Base-by-base conservation (phyloP, 2,113 vertebrate species). In the Chionis minor region DNA sequence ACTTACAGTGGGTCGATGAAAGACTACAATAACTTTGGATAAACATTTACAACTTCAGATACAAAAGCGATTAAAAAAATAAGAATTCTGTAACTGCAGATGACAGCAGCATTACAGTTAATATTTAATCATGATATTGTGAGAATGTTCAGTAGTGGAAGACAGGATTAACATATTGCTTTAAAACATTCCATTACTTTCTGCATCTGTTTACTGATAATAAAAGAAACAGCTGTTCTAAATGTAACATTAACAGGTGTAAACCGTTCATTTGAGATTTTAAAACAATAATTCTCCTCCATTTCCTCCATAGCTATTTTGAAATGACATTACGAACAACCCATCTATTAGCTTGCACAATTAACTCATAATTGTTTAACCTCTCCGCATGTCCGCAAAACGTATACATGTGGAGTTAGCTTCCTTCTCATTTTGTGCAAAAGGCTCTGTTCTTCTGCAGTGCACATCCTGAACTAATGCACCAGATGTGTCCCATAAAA, bases 141-240 rank as follows among this genome's bases (percentile, higher is more conserved):
- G 97, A 98, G 97, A 98, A 97, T 94, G 96, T 97, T 98, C 97
- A 97, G 97, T 97, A 98, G 97, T 96, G 97, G 97, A 97, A 97
- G 95, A 94, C 74, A 96, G 98, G 98, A 98, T 98, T 98, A 98
- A 98, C 98, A 98, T 98, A 98, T 98, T 98, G 96, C 97, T 97
- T 98, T 98, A 98, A 98, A 98, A 98, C 97, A 98, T 98, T 98
- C 98, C 98, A 98, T 98, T 97, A 97, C 96, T 97, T 98, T 98
- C 97, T 98, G 98, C 98, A 98, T 98, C 98, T 98, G 98, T 98
- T 98, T 98, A 98, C 97, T 95, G 98, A 98, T 98, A 98, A 98
- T 98, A 98, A 98, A 98, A 98, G 98, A 98, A 97, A 97, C 98
- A 98, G 98, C 98, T 98, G 98, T 97, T 98, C 96, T 95, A 97